Percentiles rank a stretch among this genome's conserved stretches.
Evolutionary conservation across 2,888 invertebrate genomes (phyloP).

Genomic region (Drosophila silvestris): DNA sequence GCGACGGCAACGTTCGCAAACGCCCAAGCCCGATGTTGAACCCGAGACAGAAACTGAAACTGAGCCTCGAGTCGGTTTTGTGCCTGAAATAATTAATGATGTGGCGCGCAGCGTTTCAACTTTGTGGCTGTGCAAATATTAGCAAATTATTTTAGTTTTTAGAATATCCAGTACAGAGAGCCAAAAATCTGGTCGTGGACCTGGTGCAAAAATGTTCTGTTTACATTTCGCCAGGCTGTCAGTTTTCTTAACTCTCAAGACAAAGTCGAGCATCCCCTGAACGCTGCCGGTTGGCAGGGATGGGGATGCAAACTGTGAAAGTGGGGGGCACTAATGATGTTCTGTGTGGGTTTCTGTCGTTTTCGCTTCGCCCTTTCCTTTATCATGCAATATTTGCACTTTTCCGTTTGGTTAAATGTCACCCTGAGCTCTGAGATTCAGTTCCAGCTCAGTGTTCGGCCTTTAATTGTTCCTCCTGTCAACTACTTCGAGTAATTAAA

Average conservation of each 20-base stretch:
- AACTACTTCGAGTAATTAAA: constrained; percentile 81
- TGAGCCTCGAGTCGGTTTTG: constrained; percentile 47
- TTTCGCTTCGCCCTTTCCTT: constrained; percentile 23
- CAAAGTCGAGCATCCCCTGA: constrained; percentile 60
- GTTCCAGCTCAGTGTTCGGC: constrained; percentile 30
- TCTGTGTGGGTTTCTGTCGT: constrained; percentile 71
- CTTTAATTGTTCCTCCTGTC: constrained; percentile 74
- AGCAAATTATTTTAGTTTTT: constrained; percentile 81
- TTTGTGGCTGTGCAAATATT: constrained; percentile 79
- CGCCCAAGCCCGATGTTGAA: constrained; percentile 24
- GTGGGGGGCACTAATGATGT: constrained; percentile 72
- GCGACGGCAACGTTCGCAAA: constrained; percentile 2
- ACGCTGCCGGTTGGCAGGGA: constrained; percentile 2
- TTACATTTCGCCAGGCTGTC: constrained; percentile 55
- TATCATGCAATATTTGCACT: constrained; percentile 76
- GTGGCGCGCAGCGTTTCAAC: constrained; percentile 56
- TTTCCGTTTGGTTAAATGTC: constrained; percentile 78
- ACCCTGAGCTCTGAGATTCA: constrained; percentile 41
- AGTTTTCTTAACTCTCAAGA: constrained; percentile 51
- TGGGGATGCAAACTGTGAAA: constrained; percentile 6
- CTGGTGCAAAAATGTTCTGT: constrained; percentile 43
- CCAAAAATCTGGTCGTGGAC: background rate
- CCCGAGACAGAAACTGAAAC: constrained; percentile 24
- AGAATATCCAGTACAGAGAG: constrained; percentile 52
- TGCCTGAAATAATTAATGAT: constrained; percentile 77